Conservation (phyloP, 2,888 invertebrate genomes). For the Autographa gamma region DNA sequence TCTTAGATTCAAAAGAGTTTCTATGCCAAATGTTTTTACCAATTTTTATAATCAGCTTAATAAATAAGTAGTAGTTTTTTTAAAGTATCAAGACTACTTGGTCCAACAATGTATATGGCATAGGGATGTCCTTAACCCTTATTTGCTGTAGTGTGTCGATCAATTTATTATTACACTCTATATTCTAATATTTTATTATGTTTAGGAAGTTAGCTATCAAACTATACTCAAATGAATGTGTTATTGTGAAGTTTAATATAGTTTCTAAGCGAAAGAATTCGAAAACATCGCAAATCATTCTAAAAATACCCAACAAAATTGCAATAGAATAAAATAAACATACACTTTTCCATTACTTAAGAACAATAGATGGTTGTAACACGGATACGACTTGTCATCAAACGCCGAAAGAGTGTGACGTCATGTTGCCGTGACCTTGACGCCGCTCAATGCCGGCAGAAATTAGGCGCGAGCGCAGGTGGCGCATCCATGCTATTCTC, state of each 20-base stretch:
- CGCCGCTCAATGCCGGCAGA: conserved; percentile 83
- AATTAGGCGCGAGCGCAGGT: conserved; percentile 73
- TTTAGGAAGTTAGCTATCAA: too few relatives aligned
- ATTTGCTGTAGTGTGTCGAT: too few relatives aligned
- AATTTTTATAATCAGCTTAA: too few relatives aligned
- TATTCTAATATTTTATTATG: too few relatives aligned
- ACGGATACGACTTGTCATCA: conserved; percentile 65
- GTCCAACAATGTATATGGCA: background rate
- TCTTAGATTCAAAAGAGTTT: too few relatives aligned
- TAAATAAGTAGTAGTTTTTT: background rate
- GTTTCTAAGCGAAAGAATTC: too few relatives aligned
- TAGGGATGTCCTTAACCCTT: background rate
- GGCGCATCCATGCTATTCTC: conserved; percentile 70
- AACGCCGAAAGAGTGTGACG: conserved; percentile 57
- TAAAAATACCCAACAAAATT: background rate
- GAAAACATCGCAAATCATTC: background rate
- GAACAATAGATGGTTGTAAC: conserved; percentile 48
- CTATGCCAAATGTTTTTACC: too few relatives aligned
- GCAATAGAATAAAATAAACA: background rate
- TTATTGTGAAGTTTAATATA: too few relatives aligned
- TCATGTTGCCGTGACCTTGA: conserved; percentile 81
- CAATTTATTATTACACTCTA: too few relatives aligned
- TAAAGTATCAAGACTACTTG: background rate
- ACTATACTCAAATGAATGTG: too few relatives aligned
- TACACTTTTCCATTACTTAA: conserved; percentile 7